phyloP scores from a whole-genome alignment of 2,797 vertebrate genomes.

The Tragopan temminckii region DNA sequence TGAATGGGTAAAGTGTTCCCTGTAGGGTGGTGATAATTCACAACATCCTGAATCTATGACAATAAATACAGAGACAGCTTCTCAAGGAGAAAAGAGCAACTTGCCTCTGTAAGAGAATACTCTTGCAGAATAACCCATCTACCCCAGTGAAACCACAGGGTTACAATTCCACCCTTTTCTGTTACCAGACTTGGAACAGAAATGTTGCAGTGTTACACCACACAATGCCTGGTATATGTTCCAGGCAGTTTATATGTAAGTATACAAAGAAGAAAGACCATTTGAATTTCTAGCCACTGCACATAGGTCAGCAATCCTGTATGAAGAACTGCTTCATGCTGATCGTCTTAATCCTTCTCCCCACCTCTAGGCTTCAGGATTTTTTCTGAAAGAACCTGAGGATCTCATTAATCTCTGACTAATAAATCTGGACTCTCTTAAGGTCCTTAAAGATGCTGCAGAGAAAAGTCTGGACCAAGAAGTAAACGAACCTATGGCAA shows the following conservation, averaged over 20 bases:
- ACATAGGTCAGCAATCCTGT: not conserved
- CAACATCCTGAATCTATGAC: not conserved
- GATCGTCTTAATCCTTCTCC: not conserved
- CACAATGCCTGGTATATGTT: not conserved
- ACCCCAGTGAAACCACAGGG: not conserved
- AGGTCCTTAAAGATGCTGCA: not conserved
- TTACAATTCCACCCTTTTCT: fast-evolving
- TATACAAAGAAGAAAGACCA: not conserved
- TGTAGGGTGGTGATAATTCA: not conserved
- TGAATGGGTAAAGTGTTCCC: not conserved
- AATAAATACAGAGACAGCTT: not conserved
- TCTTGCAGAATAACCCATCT: not conserved
- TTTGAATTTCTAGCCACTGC: not conserved
- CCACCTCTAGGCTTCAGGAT: not conserved
- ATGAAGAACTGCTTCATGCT: not conserved
- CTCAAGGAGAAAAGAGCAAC: not conserved
- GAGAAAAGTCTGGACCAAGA: not conserved
- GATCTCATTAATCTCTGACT: not conserved
- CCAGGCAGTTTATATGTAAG: not conserved
- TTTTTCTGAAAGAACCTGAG: slow-evolving; percentile 14
- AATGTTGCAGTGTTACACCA: not conserved
- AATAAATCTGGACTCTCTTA: not conserved
- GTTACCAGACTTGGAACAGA: not conserved
- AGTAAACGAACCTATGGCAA: not conserved
- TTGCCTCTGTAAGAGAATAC: not conserved